Base-by-base conservation (phyloP, 1,140 invertebrate species). In the Pantala flavescens region DNA sequence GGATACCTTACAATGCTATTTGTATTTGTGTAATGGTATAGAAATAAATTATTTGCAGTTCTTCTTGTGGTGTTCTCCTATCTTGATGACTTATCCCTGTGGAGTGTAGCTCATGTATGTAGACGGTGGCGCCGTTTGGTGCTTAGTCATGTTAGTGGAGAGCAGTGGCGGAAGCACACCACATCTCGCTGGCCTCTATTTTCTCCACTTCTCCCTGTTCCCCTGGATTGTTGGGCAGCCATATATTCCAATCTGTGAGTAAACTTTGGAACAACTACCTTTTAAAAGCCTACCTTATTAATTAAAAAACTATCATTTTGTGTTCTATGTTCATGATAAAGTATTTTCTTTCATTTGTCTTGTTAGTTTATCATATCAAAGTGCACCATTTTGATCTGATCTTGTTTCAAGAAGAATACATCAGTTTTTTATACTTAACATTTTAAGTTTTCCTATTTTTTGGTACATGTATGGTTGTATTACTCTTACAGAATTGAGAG, bases 81-180 rank as follows among this genome's bases (percentile, higher is more conserved):
- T 81, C 83, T 97, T 78, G 95, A 98, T 81, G 94, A 97, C 81
- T 88, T 97, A 76, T 96, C 94, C 7, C 83, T 97, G 76, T 94
- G 93, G 90, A 89, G 90, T 82, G 90, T 92, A 77, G 89, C 91
- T 76, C 89, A 93, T 83, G 94, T 96, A 23, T 96, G 94, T 81
- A 85, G 88, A 77, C 88, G 93, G 77, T 97, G 94, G 94, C 86
- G 88, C 71, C 87, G 90, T 23, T 87, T 97, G 24, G 83, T 97
- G 43, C 87, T 88, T 71, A 89, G 89, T 36, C 90, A 93, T 78
- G 87, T 91, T 71, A 86, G 90, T 0, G 86, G 90, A 55, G 86
- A 89, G 42, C 88, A 91, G 78, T 97, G 94, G 94, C 86, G 89
- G 74, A 84, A 86, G 49, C 92, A 91, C 79, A 88, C 91, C 0